A percentile compares a stretch with the other conserved stretches of the same genome.
phyloP scores from a whole-genome alignment of 2,888 invertebrate genomes.

The Leptarthrus brevirostris region DNA sequence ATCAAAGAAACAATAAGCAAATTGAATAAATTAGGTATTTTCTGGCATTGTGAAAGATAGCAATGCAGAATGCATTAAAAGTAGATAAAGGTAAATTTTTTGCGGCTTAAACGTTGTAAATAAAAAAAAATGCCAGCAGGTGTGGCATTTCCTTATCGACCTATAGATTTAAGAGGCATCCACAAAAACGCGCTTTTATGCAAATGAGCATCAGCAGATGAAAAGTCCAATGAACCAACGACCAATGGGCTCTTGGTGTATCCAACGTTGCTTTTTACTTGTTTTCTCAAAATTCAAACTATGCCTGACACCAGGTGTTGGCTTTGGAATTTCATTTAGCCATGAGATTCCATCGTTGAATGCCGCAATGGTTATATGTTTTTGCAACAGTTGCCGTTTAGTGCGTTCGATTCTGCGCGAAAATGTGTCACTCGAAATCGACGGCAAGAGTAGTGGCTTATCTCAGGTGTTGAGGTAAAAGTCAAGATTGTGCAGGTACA shows the following conservation, averaged over 20 bases:
- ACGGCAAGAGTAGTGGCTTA: no score
- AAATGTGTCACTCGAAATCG: conserved; percentile 4
- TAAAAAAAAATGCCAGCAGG: conserved; percentile 19
- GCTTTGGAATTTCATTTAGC: conserved; percentile 1
- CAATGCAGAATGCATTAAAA: no score
- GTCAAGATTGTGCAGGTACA: no score
- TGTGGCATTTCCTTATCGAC: conserved; percentile 10
- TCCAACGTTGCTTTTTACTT: no score
- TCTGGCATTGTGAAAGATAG: no score
- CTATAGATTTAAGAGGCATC: conserved; percentile 15
- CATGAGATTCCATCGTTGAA: not conserved
- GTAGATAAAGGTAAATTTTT: no score
- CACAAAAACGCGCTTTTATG: conserved; percentile 20
- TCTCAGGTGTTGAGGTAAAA: no score
- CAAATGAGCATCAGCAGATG: conserved; percentile 13
- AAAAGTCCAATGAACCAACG: conserved; percentile 19
- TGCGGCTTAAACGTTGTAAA: no score
- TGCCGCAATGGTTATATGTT: not conserved
- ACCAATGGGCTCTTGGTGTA: not conserved
- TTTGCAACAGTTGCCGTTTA: not conserved
- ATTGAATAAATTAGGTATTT: no score
- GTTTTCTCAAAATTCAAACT: no score
- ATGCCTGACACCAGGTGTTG: not conserved
- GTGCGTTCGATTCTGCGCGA: conserved; percentile 1
- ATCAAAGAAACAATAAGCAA: no score